Percentiles rank a stretch among this genome's conserved stretches.
These are phyloP conservation scores for Ornithoptera priamus DNA, from an alignment of 2,888 invertebrate species.

Conservation along the genomic window DNA sequence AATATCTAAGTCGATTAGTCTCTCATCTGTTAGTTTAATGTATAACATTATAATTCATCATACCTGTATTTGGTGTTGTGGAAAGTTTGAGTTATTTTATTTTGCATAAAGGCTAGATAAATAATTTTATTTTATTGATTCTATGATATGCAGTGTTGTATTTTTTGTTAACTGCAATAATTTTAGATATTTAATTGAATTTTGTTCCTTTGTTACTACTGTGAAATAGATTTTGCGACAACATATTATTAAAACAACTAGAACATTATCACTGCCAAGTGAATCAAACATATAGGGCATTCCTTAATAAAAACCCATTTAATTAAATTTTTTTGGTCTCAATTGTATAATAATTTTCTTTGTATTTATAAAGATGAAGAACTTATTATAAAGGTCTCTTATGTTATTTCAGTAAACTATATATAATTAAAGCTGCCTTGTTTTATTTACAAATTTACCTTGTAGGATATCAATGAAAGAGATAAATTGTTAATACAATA, in stretches of 20 bases:
- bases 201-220: constrained; percentile 63
- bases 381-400: constrained; percentile 72
- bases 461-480: constrained; percentile 12
- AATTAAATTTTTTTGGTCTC: constrained; percentile 65
- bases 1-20: constrained; percentile 47
- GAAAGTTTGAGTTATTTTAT: constrained; percentile 64
- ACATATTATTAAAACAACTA: constrained; percentile 12
- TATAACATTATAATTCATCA: constrained; percentile 45
- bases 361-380: constrained; percentile 67
- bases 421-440: constrained; percentile 46
- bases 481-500: constrained; percentile 30
- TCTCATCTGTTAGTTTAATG: constrained; percentile 61
- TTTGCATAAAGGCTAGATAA: constrained; percentile 51
- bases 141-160: constrained; percentile 11
- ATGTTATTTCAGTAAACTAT: constrained; percentile 74
- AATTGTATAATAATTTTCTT: constrained; percentile 74
- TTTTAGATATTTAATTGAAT: constrained; percentile 49
- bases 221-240: constrained; percentile 55
- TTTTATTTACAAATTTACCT: constrained; percentile 41
- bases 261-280: constrained; percentile 67
- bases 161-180: constrained; percentile 23
- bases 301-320: constrained; percentile 67
- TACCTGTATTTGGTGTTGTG: constrained; percentile 33
- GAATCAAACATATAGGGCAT: constrained; percentile 57
- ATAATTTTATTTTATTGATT: constrained; percentile 40